Base-by-base conservation (phyloP, 2,797 vertebrate genomes). In the Gallinago stenura region DNA sequence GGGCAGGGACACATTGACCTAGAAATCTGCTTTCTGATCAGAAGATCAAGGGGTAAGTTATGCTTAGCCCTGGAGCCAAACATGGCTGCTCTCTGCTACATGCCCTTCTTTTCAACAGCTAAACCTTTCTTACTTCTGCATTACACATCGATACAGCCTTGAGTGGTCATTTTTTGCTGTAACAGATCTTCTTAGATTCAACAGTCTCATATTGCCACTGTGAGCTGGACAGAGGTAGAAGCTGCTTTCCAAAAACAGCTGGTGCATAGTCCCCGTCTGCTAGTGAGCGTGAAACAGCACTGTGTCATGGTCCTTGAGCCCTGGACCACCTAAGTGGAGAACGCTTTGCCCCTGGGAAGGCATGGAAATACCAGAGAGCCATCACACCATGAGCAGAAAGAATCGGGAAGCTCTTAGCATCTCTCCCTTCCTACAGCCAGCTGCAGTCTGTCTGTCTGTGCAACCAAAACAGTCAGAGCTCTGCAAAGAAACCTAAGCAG, bases 301-400 rank as follows among this genome's bases (percentile, higher is more conserved):
- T 86, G 83, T 5, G 4, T 33, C 39, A 25, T 7, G 30, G 43
- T 48, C n/a, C 70, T 53, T 5, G 15, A 41, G 8, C 16, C 12
- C 48, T 73, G 31, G 64, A 70, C 66, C 80, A 90, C 56, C 70
- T 60, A 57, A 50, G 80, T 24, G 24, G 66, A 56, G 30, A 64
- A 39, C 26, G 18, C 18, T 13, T 76, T 76, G 46, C 22, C 30
- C 76, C 45, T 70, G 18, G 68, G 31, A 75, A 65, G 37, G 39
- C 46, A 56, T 7, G 18, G 80, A 62, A 76, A 45, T 43, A 35
- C 13, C 24, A 9, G 64, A 68, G 21, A 79, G 41, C 45, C 51
- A 76, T 45, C 50, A 50, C 14, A 25, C 12, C 2, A 3, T 0
- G n/a, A 70, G 10, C 0, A 0, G 48, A 89, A 89, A 31, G 39